These are phyloP conservation scores for Schizopygopsis pylzovi DNA, from an alignment of 2,797 vertebrate species.

Conservation along the genomic window DNA sequence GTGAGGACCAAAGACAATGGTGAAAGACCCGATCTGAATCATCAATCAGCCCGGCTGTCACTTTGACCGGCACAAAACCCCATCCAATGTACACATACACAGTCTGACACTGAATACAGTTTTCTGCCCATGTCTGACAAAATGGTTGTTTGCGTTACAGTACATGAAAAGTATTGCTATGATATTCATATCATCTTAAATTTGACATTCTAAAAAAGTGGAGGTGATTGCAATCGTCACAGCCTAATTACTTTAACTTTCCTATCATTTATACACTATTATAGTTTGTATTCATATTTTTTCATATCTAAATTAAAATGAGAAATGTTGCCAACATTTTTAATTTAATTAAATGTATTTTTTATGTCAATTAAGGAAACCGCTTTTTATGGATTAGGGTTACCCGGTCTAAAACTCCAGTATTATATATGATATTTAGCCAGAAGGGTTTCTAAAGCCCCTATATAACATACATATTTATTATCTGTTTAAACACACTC, in stretches of 20 bases:
- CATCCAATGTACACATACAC: slow-evolving; percentile 31
- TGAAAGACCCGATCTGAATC: slow-evolving; percentile 66
- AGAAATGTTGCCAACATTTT: no score
- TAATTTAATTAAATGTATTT: no score
- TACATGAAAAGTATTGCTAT: not conserved
- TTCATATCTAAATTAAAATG: no score
- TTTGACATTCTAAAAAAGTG: no score
- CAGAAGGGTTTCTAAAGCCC: not conserved
- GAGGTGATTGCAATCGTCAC: not conserved
- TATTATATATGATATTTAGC: not conserved
- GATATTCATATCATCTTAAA: not conserved
- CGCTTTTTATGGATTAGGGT: not conserved
- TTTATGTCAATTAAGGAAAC: not conserved
- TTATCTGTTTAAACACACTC: not conserved
- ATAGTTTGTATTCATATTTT: not conserved
- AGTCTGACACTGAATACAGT: slow-evolving; percentile 46
- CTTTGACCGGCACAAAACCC: slow-evolving; percentile 35
- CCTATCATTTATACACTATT: not conserved
- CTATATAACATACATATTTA: not conserved
- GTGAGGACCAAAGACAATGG: slow-evolving; percentile 67
- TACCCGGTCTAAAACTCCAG: not conserved
- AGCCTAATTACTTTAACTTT: not conserved
- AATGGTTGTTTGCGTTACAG: not conserved
- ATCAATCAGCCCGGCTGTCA: slow-evolving; percentile 68
- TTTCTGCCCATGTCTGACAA: not conserved